A percentile compares a stretch with the other conserved stretches of the same genome.
Conservation (phyloP, 2,888 invertebrate genomes). For the Drosophila mettleri region DNA sequence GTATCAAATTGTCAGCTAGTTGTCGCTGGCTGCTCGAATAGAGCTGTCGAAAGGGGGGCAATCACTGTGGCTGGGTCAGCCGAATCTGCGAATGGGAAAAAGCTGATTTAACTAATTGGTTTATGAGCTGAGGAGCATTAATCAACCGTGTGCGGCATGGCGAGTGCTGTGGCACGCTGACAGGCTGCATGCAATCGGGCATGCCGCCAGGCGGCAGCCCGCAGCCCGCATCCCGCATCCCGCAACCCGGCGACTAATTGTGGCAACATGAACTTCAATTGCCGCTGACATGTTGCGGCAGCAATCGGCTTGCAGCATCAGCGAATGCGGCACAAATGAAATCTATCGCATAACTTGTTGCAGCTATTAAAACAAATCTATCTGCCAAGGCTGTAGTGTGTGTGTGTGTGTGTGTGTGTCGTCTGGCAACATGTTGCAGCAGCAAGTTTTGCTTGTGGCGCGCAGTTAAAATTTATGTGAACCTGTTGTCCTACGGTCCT, state of each 20-base stretch:
- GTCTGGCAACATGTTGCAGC: conserved; percentile 56
- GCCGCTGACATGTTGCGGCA: conserved; percentile 57
- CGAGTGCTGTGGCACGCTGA: neutral
- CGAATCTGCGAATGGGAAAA: neutral
- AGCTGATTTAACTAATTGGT: conserved; percentile 10
- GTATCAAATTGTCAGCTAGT: no score
- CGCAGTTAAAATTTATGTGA: conserved; percentile 54
- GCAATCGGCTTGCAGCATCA: conserved; percentile 49
- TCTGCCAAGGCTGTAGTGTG: conserved; percentile 56
- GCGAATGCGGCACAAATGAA: conserved; percentile 57
- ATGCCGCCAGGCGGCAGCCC: neutral
- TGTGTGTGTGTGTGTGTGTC: conserved; percentile 10
- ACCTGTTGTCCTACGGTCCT: conserved; percentile 41
- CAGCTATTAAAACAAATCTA: conserved; percentile 68
- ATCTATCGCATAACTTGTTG: conserved; percentile 59
- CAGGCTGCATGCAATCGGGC: conserved; percentile 37
- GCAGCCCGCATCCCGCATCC: no score
- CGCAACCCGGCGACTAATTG: conserved; percentile 56
- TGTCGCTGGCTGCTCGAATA: neutral
- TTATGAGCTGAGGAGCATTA: conserved; percentile 13
- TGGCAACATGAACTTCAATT: conserved; percentile 62
- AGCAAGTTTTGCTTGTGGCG: conserved; percentile 26
- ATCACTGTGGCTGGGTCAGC: neutral
- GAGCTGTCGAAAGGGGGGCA: neutral
- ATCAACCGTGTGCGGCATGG: conserved; percentile 9